These are phyloP conservation scores for Lordiphosa stackelbergi DNA, from an alignment of 1,140 invertebrate species.

Conservation along the genomic window DNA sequence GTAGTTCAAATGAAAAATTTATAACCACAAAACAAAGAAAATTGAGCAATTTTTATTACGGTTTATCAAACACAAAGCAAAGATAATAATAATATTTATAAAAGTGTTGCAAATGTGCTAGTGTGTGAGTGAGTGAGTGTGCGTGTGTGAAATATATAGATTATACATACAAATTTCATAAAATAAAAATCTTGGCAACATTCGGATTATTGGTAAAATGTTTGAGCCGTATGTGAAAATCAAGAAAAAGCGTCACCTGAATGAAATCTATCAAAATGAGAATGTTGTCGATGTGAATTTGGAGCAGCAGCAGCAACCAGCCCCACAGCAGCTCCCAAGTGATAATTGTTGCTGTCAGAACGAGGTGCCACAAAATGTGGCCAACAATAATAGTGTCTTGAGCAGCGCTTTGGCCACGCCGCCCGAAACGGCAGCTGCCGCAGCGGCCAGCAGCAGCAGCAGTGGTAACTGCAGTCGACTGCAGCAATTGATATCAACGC, in stretches of 20 bases:
- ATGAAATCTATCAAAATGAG: slow-evolving; percentile 70
- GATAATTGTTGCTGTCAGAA: slow-evolving; percentile 71
- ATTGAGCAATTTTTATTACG: slow-evolving; percentile 43
- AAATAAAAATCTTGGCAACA: slow-evolving; percentile 9
- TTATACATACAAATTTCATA: slow-evolving; percentile 10
- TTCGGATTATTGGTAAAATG: slow-evolving; percentile 56
- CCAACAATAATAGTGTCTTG: slow-evolving; percentile 14
- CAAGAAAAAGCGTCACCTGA: slow-evolving; percentile 73
- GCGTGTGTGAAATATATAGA: slow-evolving; percentile 26
- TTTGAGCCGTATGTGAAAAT: slow-evolving; percentile 77
- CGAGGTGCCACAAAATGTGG: slow-evolving; percentile 50
- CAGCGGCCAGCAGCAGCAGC: slow-evolving; percentile 41
- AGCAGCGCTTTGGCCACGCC: slow-evolving; percentile 14
- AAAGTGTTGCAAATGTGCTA: slow-evolving; percentile 9
- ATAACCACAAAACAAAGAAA: slow-evolving; percentile 33
- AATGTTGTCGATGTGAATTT: slow-evolving; percentile 57
- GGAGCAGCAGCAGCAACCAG: slow-evolving; percentile 46
- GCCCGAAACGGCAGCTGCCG: slow-evolving; percentile 27
- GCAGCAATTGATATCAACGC: slow-evolving; percentile 76
- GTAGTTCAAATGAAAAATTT: slow-evolving; percentile 40
- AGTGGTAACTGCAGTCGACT: slow-evolving; percentile 68
- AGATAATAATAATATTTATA: slow-evolving; percentile 34
- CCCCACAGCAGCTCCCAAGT: slow-evolving; percentile 28
- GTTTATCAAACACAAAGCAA: slow-evolving; percentile 27
- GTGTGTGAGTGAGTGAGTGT: slow-evolving; percentile 20